These are phyloP conservation scores for Syngnathus floridae DNA, from an alignment of 2,113 vertebrate genomes.

Conservation along the genomic window DNA sequence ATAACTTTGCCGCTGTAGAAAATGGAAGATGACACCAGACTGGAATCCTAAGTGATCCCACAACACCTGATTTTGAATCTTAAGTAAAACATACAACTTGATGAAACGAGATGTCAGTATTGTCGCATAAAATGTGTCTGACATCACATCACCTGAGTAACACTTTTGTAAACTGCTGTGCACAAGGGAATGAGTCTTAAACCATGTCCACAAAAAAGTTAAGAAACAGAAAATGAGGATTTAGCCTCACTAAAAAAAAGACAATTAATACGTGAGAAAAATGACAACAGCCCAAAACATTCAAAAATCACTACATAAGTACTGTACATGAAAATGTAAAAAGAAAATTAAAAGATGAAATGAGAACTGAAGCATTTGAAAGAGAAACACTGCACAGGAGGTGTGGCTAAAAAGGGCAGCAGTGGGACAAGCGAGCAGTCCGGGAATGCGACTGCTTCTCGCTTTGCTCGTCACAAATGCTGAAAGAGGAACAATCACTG, in stretches of 20 bases:
- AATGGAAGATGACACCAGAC: neutral
- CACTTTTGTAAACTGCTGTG: constrained; percentile 19
- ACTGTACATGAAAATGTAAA: constrained; percentile 53
- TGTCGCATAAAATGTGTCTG: constrained; percentile 18
- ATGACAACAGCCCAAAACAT: constrained; percentile 53
- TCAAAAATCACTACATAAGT: constrained; percentile 66
- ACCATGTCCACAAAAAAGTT: constrained; percentile 19
- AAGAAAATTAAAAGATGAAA: constrained; percentile 64
- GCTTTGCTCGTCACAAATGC: constrained; percentile 5
- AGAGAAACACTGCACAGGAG: constrained; percentile 17
- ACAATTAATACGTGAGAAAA: constrained; percentile 51
- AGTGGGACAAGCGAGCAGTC: constrained; percentile 5
- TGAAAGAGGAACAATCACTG: neutral
- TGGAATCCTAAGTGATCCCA: neutral
- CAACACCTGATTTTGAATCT: neutral
- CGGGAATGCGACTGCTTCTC: neutral
- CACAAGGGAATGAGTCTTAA: constrained; percentile 38
- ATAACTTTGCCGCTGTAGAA: neutral
- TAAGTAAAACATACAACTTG: neutral
- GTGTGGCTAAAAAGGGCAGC: constrained; percentile 4
- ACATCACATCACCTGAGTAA: constrained; percentile 17
- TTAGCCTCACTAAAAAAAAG: constrained; percentile 53
- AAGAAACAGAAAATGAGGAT: constrained; percentile 32
- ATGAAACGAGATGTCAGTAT: constrained; percentile 10
- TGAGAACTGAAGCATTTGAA: constrained; percentile 35